phyloP scores from a whole-genome alignment of 1,140 invertebrate genomes.

The Amphibalanus amphitrite region DNA sequence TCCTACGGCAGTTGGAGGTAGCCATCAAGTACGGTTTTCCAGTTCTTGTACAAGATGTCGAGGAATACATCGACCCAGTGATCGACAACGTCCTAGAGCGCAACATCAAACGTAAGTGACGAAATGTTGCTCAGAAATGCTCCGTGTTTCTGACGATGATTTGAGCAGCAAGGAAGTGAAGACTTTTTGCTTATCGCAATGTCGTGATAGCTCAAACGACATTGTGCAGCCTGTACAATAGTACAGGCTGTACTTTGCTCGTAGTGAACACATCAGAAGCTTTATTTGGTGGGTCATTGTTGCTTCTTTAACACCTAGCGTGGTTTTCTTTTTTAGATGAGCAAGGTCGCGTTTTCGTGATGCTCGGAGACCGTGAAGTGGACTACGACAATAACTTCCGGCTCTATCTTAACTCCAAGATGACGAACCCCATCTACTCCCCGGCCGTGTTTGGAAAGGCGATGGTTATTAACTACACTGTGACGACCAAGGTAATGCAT shows the following conservation, averaged over 20 bases:
- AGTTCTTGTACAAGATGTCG: constrained; percentile 70
- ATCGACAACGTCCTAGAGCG: constrained; percentile 73
- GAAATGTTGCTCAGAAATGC: too few species aligned
- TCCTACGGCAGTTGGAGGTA: constrained; percentile 67
- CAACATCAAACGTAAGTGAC: constrained; percentile 51
- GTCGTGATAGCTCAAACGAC: too few species aligned
- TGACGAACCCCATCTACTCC: constrained; percentile 67
- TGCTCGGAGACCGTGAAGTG: constrained; percentile 70
- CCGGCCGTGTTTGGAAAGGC: constrained; percentile 67
- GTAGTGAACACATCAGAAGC: too few species aligned
- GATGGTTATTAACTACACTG: constrained; percentile 76
- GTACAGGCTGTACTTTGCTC: too few species aligned
- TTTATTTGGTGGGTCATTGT: too few species aligned
- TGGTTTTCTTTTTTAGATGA: constrained; percentile 30
- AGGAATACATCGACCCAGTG: constrained; percentile 78
- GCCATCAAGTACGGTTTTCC: constrained; percentile 72
- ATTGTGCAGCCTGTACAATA: too few species aligned
- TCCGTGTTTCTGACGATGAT: too few species aligned
- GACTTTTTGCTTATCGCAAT: too few species aligned
- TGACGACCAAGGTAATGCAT: constrained; percentile 45
- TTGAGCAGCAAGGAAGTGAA: too few species aligned
- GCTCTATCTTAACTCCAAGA: constrained; percentile 71
- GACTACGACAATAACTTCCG: constrained; percentile 73
- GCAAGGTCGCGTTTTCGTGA: constrained; percentile 51
- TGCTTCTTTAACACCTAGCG: too few species aligned